Base-by-base conservation (phyloP, 2,797 vertebrate genomes). In the Oreortyx pictus region DNA sequence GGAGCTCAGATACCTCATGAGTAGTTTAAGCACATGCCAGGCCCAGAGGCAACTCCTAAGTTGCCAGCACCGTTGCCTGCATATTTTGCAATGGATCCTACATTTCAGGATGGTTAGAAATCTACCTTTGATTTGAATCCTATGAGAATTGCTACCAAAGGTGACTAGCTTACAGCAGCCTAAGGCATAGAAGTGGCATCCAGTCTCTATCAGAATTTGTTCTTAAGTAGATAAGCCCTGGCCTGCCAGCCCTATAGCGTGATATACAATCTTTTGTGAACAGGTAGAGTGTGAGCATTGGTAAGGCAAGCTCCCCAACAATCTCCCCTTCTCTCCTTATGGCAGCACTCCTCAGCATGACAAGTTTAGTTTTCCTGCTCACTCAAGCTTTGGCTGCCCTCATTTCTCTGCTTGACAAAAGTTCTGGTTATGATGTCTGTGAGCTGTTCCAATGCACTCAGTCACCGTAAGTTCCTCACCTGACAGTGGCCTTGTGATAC, bases 31-130 rank as follows among this genome's bases (percentile, higher is more conserved):
- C 37, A 82, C 89, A 88, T 89, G 94, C 93, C 94, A 95, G 82
- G 80, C 95, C 94, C 89, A 93, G 93, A 94, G 94, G 94, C 94
- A 92, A 95, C 67, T 89, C 67, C 52, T 52, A 39, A 71, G 29
- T 29, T 96, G 89, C 90, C 92, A 92, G 85, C 41, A 33, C 66
- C 0, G 0, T n/a, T 93, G 84, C 84, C 88, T 96, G 71, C 25
- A 83, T 87, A 96, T 96, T 92, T 96, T 96, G 90, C 87, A 96
- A 89, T 82, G 80, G 73, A 61, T 71, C 25, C 75, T 95, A 73
- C 16, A 33, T 88, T 87, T 96, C 77, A 46, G 67, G 37, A 52
- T 59, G 47, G 77, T 49, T 78, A 91, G 85, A 93, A 88, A 33
- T 18, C 18, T 89, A 6, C 62, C 64, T 71, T 54, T 49, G n/a